Percentiles rank a stretch among this genome's conserved stretches.
Evolutionary conservation across 2,797 vertebrate genomes (phyloP).

Genomic region (Pipistrellus pygmaeus): DNA sequence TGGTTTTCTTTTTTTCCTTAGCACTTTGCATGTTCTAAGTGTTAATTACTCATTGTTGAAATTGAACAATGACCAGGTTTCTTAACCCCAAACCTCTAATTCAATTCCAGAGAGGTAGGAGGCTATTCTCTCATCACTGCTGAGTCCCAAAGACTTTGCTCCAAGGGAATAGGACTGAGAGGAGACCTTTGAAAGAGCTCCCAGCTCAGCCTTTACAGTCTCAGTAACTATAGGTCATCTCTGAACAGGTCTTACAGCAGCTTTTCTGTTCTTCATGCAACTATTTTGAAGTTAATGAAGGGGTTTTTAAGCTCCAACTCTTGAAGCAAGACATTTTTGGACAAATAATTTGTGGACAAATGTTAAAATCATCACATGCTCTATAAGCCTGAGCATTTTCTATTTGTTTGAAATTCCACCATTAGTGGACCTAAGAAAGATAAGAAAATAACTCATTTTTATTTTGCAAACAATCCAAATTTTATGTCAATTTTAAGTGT

Average conservation of each 20-base stretch:
- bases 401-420: conserved; percentile 36
- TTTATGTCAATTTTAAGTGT: background rate
- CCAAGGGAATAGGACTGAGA: background rate
- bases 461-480: conserved; percentile 23
- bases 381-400: background rate
- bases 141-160: conserved; percentile 56
- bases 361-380: background rate
- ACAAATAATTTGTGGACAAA: background rate
- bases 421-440: background rate
- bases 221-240: conserved; percentile 17
- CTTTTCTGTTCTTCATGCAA: background rate
- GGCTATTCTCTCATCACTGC: conserved; percentile 38
- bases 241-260: background rate
- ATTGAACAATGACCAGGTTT: conserved; percentile 30
- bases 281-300: background rate
- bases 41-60: background rate
- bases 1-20: background rate
- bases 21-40: background rate
- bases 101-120: conserved; percentile 44
- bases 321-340: background rate
- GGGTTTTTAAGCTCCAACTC: background rate
- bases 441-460: conserved; percentile 37
- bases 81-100: conserved; percentile 32
- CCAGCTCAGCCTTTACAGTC: conserved; percentile 19
- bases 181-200: background rate